These are phyloP conservation scores for Embidobia sp. DNA, from an alignment of 2,888 invertebrate species.

Conservation along the genomic window DNA sequence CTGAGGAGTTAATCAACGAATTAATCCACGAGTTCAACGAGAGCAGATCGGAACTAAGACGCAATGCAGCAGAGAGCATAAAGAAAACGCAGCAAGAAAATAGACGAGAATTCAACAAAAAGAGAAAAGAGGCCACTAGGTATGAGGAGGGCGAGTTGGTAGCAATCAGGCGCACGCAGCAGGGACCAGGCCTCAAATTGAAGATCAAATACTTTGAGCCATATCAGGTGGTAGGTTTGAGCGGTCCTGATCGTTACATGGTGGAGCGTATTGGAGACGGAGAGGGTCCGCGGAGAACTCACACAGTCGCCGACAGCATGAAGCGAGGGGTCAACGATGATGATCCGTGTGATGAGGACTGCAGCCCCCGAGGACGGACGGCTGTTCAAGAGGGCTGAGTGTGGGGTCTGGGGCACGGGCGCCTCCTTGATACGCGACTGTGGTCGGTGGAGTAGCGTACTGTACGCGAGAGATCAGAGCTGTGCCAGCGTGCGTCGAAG, in stretches of 20 bases:
- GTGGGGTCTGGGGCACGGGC: neutral
- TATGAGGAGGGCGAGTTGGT: neutral
- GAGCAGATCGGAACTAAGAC: neutral
- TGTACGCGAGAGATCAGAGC: too few species aligned
- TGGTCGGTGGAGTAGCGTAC: too few species aligned
- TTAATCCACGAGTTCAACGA: neutral
- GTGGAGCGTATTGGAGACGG: neutral
- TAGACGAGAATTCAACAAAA: neutral
- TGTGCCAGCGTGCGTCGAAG: too few species aligned
- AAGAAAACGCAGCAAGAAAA: neutral
- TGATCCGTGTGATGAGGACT: neutral
- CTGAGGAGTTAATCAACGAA: too few species aligned
- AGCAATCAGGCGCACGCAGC: neutral
- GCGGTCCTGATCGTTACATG: neutral
- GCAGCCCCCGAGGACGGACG: neutral
- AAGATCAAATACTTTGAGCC: neutral
- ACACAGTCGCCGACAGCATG: neutral
- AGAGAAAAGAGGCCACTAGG: neutral
- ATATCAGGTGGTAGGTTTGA: neutral
- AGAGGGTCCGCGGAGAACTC: neutral
- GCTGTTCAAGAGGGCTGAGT: constrained; percentile 1
- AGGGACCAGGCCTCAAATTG: neutral
- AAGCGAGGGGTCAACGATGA: neutral
- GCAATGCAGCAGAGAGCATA: neutral
- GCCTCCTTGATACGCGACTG: neutral